Evolutionary conservation across 2,113 vertebrate species (phyloP).

Genomic region (Grus americana): DNA sequence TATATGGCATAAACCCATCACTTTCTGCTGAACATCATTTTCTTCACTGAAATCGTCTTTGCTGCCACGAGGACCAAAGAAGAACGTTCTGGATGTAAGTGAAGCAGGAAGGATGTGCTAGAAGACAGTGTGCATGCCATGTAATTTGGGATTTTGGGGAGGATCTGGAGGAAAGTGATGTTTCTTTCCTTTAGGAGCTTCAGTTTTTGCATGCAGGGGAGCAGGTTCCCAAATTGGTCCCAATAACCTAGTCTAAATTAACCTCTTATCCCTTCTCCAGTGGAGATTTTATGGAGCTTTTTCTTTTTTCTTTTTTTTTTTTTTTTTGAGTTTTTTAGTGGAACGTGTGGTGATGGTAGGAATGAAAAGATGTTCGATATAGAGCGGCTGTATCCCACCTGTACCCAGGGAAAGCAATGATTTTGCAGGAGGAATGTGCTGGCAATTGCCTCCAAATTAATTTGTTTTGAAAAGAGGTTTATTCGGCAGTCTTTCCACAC

Average conservation of each 20-base stretch:
- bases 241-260: not conserved
- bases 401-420: not conserved
- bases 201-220: not conserved
- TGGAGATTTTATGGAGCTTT: not conserved
- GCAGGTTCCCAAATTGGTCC: not conserved
- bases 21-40: not conserved
- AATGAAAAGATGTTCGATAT: not conserved
- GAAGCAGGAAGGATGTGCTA: not conserved
- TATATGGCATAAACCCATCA: fast-evolving
- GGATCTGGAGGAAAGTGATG: not conserved
- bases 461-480: not conserved
- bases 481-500: not conserved
- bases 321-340: not conserved
- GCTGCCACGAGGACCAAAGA: not conserved
- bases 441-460: not conserved
- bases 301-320: not conserved
- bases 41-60: not conserved
- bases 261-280: not conserved
- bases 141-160: not conserved
- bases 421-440: not conserved
- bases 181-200: not conserved
- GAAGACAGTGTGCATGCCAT: fast-evolving
- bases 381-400: not conserved
- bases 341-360: not conserved
- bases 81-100: not conserved